These are phyloP conservation scores for Bellardia pandia DNA, from an alignment of 2,888 invertebrate genomes.

Conservation along the genomic window DNA sequence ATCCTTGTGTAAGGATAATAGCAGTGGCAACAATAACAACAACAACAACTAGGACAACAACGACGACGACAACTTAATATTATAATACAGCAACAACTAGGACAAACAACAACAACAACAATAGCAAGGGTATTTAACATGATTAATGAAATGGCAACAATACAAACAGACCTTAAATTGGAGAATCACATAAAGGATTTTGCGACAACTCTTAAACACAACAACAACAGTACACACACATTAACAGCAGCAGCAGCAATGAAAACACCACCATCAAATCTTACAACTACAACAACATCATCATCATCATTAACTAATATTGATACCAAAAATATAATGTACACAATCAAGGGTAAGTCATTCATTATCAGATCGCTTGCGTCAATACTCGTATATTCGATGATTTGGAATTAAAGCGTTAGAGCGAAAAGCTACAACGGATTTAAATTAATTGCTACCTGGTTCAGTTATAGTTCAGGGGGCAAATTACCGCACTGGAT, in stretches of 20 bases:
- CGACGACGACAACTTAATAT: constrained; percentile 38
- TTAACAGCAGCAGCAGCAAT: constrained; percentile 53
- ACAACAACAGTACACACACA: constrained; percentile 55
- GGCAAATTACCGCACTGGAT: too few species aligned
- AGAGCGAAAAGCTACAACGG: background rate
- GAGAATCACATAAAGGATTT: constrained; percentile 72
- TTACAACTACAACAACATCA: constrained; percentile 45
- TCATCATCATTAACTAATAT: constrained; percentile 53
- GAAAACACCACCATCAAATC: constrained; percentile 52
- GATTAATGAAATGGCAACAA: constrained; percentile 71
- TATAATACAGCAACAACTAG: constrained; percentile 17
- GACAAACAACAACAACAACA: constrained; percentile 42
- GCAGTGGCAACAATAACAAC: constrained; percentile 14
- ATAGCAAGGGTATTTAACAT: constrained; percentile 54
- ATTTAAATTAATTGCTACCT: background rate
- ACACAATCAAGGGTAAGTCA: constrained; percentile 64
- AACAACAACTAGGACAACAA: background rate
- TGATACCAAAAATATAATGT: constrained; percentile 67
- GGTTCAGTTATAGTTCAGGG: too few species aligned
- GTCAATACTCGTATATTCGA: background rate
- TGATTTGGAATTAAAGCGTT: constrained; percentile 31
- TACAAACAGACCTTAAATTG: constrained; percentile 77
- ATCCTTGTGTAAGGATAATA: constrained; percentile 63
- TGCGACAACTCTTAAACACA: constrained; percentile 69
- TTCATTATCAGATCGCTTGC: background rate